phyloP scores from a whole-genome alignment of 2,797 vertebrate genomes.

The Chiloscyllium punctatum region DNA sequence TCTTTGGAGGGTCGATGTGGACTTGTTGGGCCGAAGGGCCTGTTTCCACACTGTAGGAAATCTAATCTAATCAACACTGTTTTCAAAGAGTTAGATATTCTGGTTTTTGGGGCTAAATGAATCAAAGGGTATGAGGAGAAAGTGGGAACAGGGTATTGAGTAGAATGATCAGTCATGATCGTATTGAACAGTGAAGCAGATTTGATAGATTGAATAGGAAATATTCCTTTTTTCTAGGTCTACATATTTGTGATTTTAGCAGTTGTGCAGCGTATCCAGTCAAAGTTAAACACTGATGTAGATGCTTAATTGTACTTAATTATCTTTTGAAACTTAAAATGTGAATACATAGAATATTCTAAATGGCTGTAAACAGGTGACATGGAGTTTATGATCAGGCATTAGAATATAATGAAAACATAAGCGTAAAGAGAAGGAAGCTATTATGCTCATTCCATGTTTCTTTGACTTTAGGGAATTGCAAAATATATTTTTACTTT shows the following conservation, averaged over 20 bases:
- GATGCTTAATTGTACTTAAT: neutral
- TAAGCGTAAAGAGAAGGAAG: neutral
- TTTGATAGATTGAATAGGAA: no score
- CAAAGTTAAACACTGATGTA: neutral
- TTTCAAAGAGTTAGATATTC: no score
- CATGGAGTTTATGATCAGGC: neutral
- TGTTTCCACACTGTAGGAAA: no score
- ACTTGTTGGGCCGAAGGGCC: no score
- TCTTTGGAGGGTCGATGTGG: no score
- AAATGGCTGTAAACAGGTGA: neutral
- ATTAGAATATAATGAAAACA: neutral
- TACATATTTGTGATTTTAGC: neutral
- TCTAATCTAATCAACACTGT: no score
- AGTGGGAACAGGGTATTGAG: no score
- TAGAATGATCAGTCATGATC: no score
- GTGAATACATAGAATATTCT: neutral
- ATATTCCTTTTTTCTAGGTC: no score
- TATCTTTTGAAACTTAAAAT: neutral
- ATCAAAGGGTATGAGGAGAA: no score
- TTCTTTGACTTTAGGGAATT: neutral
- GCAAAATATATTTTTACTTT: neutral
- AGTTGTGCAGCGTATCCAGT: neutral
- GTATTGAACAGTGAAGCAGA: no score
- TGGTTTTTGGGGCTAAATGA: no score
- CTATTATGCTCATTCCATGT: neutral